Base-by-base conservation (phyloP, 2,888 invertebrate species). In the Belgica antarctica region DNA sequence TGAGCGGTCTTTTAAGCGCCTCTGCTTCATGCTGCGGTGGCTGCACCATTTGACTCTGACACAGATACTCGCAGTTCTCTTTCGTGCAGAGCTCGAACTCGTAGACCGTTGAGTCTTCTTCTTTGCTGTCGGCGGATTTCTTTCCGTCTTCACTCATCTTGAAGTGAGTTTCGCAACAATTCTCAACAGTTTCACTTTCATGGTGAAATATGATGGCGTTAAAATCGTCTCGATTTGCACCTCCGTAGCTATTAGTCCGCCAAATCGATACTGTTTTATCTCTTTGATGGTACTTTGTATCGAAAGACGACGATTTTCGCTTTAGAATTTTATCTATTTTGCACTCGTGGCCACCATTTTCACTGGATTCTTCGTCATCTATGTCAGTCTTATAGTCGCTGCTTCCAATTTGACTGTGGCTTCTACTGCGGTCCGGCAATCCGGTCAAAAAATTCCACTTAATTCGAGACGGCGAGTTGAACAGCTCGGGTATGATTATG, bases 151-250 rank as follows among this genome's bases (percentile, higher is more conserved):
- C 62, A 17, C 4, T 3, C 72, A 12, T n/a, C 15, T 80, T 79
- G 70, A 78, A 74, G 71, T 80, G 79, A 69, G 79, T 79, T 41
- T 73, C 73, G 73, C 77, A 80, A 74, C 80, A 80, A 71, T 80
- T 80, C 74, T 80, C 80, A 72, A 75, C 79, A 15, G 77, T 74
- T 74, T 80, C 80, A 31, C 77, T 80, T 72, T 79, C 80, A 74
- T 80, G 80, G 73, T 80, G 80, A 73, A 78, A 80, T 62, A 80
- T 73, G 19, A 80, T 79, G 27, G 80, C 78, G 1, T 79, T 80
- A 1, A 79, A 75, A 73, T 79, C 79, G 68, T 75, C 75, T 73
- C 79, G 78, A n/a, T n/a, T n/a, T 62, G 74, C 74, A 17, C 25
- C 24, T 7, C 61, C 61, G 57, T 22, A 41, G 24, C 73, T 70